Evolutionary conservation across 2,888 invertebrate genomes (phyloP).

Genomic region (Erebia epiphron): DNA sequence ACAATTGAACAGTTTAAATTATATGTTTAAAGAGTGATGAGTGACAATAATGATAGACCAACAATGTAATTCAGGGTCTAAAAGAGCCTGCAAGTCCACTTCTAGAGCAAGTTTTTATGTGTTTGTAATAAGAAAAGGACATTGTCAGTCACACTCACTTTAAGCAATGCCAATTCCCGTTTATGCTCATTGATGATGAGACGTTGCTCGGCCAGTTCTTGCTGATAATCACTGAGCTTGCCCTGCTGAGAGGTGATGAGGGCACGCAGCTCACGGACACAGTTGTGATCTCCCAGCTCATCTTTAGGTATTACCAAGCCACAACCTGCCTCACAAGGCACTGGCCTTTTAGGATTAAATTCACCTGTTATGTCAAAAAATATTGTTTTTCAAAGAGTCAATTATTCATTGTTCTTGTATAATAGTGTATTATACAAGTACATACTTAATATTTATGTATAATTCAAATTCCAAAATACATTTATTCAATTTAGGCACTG

Average conservation of each 20-base stretch:
- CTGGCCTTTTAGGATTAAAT: slow-evolving; percentile 94
- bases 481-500: no score
- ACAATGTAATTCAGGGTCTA: no score
- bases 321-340: slow-evolving; percentile 96
- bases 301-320: slow-evolving; percentile 97
- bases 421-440: no score
- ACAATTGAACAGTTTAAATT: no score
- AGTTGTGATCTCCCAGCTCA: slow-evolving; percentile 96
- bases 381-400: not conserved
- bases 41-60: no score
- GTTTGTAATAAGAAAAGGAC: not conserved
- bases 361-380: slow-evolving; percentile 58
- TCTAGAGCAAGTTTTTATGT: no score
- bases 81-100: no score
- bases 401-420: not conserved
- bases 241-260: slow-evolving; percentile 93
- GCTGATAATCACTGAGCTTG: slow-evolving; percentile 93
- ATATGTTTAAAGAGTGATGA: no score
- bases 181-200: slow-evolving; percentile 95
- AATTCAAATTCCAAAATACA: no score
- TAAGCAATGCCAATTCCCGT: slow-evolving; percentile 92
- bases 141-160: slow-evolving; percentile 81
- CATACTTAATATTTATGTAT: no score
- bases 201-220: slow-evolving; percentile 93
- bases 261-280: slow-evolving; percentile 93